phyloP scores from a whole-genome alignment of 2,113 vertebrate genomes.

The Planiliza haematocheilus region DNA sequence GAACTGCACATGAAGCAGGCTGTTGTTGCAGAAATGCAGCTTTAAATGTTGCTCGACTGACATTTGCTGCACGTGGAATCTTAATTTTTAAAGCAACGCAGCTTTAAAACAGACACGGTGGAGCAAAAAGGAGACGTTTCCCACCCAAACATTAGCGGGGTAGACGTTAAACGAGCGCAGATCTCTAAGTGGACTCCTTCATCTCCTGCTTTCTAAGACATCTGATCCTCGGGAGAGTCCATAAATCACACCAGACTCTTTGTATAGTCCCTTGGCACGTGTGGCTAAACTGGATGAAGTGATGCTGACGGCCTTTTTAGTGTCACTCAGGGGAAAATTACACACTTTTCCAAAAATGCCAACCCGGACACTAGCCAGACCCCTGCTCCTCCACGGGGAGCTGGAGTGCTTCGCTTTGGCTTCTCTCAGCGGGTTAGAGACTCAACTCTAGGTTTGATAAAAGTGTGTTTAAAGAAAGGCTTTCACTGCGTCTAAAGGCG shows the following conservation, averaged over 20 bases:
- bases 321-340: constrained; percentile 15
- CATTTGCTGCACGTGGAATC: too few species aligned
- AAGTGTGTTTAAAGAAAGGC: too few species aligned
- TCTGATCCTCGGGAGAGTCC: not conserved
- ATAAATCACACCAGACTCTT: constrained; percentile 6
- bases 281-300: constrained; percentile 5
- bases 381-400: not conserved
- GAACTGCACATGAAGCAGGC: too few species aligned
- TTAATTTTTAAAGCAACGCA: too few species aligned
- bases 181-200: not conserved
- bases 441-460: too few species aligned
- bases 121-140: too few species aligned
- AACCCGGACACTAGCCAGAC: constrained; percentile 4
- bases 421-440: too few species aligned
- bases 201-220: constrained; percentile 2
- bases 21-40: too few species aligned
- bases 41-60: too few species aligned
- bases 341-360: not conserved
- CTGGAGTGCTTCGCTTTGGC: not conserved
- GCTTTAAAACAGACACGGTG: too few species aligned
- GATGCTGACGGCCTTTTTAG: constrained; percentile 5
- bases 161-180: not conserved
- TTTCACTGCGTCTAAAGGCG: too few species aligned
- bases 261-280: not conserved
- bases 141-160: not conserved